Base-by-base conservation (phyloP, 1,140 invertebrate genomes). In the Plodia interpunctella region DNA sequence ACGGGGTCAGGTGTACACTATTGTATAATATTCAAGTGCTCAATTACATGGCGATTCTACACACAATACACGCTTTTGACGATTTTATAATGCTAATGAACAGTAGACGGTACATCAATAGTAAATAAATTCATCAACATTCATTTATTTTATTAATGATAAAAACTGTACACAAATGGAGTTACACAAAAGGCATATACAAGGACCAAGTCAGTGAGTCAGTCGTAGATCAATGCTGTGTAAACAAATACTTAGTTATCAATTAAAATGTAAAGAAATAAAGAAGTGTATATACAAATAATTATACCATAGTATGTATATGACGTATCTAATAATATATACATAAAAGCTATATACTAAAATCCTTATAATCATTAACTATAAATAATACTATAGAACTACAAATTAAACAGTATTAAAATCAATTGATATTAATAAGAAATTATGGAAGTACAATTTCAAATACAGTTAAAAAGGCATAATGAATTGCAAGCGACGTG, bases 301-400 rank as follows among this genome's bases (percentile, higher is more conserved):
- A 58, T 57, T 52, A 65, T 51, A 65, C 58, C 61, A 62, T 59
- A 54, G 32, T 63, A 59, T 32, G 59, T 60, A 65, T 44, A 35
- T 35, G 6, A 62, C 54, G 18, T 52, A 44, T 15, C 15, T 59
- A 59, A 49, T 54, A 60, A 35, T 68, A 66, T 66, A 63, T 66
- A 66, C 62, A 70, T 66, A 70, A 66, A 70, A 35, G 59, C 62
- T 70, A n/a, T n/a, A n/a, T n/a, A 70, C 54, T 50, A 70, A 68
- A 70, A 64, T 62, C 57, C 64, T 70, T 70, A 69, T 38, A 57
- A 65, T 51, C 18, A 11, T 44, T 44, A 35, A 35, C 10, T 44
- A 15, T 44, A 53, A 25, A 25, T 25, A 53, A 53, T 20, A 53
- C 17, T 53, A 53, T 53, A 53, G 15, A 51, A 20, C 20, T 51